A percentile compares a stretch with the other conserved stretches of the same genome.
These are phyloP conservation scores for Bombyx mandarina DNA, from an alignment of 1,140 invertebrate species.

Conservation along the genomic window DNA sequence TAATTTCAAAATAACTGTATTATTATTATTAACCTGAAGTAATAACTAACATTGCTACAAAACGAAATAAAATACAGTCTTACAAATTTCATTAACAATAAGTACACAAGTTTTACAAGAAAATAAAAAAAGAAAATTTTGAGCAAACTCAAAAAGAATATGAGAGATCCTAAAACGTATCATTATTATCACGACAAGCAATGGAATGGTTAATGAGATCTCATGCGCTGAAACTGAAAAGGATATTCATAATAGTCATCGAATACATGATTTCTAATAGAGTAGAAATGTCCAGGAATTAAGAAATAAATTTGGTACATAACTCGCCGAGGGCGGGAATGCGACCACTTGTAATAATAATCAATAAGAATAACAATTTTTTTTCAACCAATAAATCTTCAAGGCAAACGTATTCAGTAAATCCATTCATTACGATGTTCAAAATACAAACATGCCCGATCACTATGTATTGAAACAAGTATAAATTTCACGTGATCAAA, in stretches of 20 bases:
- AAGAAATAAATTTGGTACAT: no score
- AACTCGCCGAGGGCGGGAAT: no score
- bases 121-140: conserved; percentile 52
- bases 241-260: not conserved
- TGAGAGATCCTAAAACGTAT: conserved; percentile 12
- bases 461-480: no score
- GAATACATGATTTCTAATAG: not conserved
- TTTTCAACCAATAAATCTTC: no score
- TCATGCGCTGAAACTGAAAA: conserved; percentile 12
- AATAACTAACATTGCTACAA: conserved; percentile 53
- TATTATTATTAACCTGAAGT: conserved; percentile 52
- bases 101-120: conserved; percentile 57
- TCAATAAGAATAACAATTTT: no score
- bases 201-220: conserved; percentile 24
- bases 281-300: not conserved
- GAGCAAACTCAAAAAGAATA: conserved; percentile 43
- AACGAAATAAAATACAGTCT: conserved; percentile 70
- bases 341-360: no score
- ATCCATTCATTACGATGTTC: no score
- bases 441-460: no score
- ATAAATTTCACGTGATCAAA: no score
- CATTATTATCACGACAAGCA: conserved; percentile 58
- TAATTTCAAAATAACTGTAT: conserved; percentile 67
- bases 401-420: no score
- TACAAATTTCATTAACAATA: conserved; percentile 67